Base-by-base conservation (phyloP, 2,888 invertebrate genomes). In the Platypus cylindrus region DNA sequence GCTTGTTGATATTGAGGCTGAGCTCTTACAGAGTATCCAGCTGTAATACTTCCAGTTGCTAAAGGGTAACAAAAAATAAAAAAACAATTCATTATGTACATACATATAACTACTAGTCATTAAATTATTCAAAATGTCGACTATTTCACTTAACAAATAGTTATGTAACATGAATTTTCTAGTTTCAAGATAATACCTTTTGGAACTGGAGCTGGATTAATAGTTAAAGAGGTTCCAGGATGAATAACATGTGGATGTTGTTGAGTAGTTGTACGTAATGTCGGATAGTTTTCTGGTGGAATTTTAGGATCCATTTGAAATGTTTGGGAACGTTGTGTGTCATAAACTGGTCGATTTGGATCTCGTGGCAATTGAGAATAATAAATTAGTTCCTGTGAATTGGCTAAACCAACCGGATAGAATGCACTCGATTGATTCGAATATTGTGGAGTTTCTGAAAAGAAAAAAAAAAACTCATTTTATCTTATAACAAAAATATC, bases 1-100 rank as follows among this genome's bases (percentile, higher is more conserved):
- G 47, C 49, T 37, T 53, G 58, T 36, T 60, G 58, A 31, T 59
- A 56, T 37, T 61, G 69, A 44, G 71, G 70, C 40, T 71, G 69
- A 36, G 74, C 73, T 44, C 82, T 72, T 2, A 84, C 80, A 0
- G 85, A 83, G 66, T 85, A 87, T 2, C 85, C 85, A 40, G 84
- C 78, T 1, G 84, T 81, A 41, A 87, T 86, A 50, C 83, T 80
- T 40, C 85, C 83, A 1, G 46, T 48, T 46, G 25, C 26, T 26
- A 30, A 32, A 35, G 27, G 5, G 15, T 27, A 27, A 7, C 20
- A 9, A 20, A 20, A 20, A 20, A 20, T 20, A 20, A 20, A 5
- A 20, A 20, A 7, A 9, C 9, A 20, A 20, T 20, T 7, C 20
- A 20, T 7, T 20, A n/a, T n/a, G n/a, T n/a, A n/a, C n/a, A n/a